Base-by-base conservation (phyloP, 2,797 vertebrate species). In the Antennarius maculatus region DNA sequence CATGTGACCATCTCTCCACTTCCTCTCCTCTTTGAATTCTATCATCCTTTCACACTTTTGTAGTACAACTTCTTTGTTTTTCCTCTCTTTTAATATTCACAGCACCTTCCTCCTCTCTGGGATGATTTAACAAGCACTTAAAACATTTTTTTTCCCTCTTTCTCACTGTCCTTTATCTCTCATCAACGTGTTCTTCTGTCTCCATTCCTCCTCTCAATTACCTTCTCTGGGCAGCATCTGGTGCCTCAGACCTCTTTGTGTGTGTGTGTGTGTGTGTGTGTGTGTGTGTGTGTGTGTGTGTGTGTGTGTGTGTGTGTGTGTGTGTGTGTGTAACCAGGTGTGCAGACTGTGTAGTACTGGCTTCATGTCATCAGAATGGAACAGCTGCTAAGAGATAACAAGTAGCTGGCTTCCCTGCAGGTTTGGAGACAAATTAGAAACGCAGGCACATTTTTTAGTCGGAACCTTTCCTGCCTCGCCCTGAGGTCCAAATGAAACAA, bases 381-480 rank as follows among this genome's bases (percentile, higher is more conserved):
- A 62, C 80, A 87, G 71, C 79, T 86, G 82, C 71, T 71, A 71
- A 73, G 67, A 54, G 65, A 79, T 80, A 86, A 79, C 79, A 83
- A 77, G 80, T 80, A 45, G 50, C 77, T 76, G 69, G 56, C 68
- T 74, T 55, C 62, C 59, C 75, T 1, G 27, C 63, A 81, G 74
- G 49, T 79, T 57, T 68, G 65, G 34, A 76, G 73, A 84, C 78
- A 76, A 77, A 88, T 85, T 79, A 82, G 66, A 63, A 79, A 61
- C 3, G 13, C 51, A 63, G 67, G 73, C 67, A 54, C 69, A 73
- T 81, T 63, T 80, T 80, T 72, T 63, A 61, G 73, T 62, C 68
- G 31, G 74, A 71, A 79, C 54, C 66, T 60, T 76, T 61, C 34
- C 42, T 39, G 52, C 31, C 68, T 76, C 69, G 71, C 71, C 67